phyloP scores from a whole-genome alignment of 2,113 vertebrate genomes.

The Paramormyrops kingsleyae region DNA sequence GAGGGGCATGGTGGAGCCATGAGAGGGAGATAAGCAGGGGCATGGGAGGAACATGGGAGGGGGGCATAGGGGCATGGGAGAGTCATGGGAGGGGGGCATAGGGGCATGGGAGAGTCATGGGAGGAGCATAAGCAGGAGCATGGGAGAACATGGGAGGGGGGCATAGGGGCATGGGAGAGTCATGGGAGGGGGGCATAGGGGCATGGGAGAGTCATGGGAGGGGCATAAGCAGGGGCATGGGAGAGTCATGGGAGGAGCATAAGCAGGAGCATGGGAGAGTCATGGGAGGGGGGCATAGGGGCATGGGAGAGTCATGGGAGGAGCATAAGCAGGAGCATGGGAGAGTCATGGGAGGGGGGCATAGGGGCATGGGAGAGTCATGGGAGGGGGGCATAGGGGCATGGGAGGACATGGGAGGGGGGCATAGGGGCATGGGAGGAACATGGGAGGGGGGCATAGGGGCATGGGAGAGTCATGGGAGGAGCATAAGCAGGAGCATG shows the following conservation, averaged over 20 bases:
- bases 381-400: too few species aligned
- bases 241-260: background rate
- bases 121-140: background rate
- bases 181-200: background rate
- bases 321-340: background rate
- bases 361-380: background rate
- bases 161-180: too few species aligned
- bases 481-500: too few species aligned
- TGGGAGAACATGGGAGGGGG: too few species aligned
- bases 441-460: background rate
- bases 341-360: background rate
- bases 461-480: too few species aligned
- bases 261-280: background rate
- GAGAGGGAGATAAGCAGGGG: background rate
- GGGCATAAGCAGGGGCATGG: background rate
- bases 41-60: too few species aligned
- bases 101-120: too few species aligned
- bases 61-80: too few species aligned
- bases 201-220: too few species aligned
- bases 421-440: background rate
- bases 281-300: too few species aligned
- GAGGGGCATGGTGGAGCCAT: too few species aligned
- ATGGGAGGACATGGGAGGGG: accelerated
- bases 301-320: accelerated
- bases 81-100: background rate